Conservation (phyloP, 1,140 invertebrate genomes). For the Phymorhynchus buccinoides region DNA sequence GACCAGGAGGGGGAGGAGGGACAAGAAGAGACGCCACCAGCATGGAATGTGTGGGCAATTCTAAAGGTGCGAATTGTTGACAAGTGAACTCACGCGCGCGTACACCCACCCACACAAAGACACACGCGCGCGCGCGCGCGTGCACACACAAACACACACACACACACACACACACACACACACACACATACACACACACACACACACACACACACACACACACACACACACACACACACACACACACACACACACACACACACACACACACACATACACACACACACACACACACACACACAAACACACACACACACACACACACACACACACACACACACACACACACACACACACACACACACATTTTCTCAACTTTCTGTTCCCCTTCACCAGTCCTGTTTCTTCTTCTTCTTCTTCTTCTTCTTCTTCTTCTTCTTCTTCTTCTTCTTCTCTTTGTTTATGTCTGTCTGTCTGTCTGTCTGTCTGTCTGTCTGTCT, state of each 20-base stretch:
- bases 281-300: too few species aligned
- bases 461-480: too few species aligned
- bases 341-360: too few species aligned
- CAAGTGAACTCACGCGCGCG: background rate
- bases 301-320: too few species aligned
- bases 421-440: too few species aligned
- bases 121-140: conserved; percentile 17
- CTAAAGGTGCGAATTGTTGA: background rate
- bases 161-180: background rate
- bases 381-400: too few species aligned
- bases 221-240: conserved; percentile 25
- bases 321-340: too few species aligned
- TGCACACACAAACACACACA: conserved; percentile 23
- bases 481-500: background rate
- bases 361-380: too few species aligned
- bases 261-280: background rate
- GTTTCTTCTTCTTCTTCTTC: too few species aligned
- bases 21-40: background rate
- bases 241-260: conserved; percentile 31
- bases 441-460: background rate
- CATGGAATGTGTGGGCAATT: conserved; percentile 10
- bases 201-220: background rate
- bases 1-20: background rate
- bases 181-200: too few species aligned
- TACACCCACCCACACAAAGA: background rate